Base-by-base conservation (phyloP, 2,888 invertebrate species). In the Apamea anceps region DNA sequence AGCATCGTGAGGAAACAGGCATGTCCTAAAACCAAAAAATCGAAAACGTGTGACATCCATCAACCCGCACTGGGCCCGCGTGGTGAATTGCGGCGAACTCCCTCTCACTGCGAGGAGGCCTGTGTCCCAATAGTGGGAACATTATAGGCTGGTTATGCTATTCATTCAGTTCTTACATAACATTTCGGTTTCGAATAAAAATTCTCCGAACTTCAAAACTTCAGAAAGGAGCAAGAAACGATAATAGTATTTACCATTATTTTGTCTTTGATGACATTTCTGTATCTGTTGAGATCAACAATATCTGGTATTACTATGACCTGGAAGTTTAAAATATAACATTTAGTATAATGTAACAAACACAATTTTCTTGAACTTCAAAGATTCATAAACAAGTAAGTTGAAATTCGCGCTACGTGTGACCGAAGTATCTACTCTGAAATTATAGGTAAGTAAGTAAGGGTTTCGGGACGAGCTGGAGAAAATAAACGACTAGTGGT, bases 191-290 rank as follows among this genome's bases (percentile, higher is more conserved):
- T 37, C 48, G 18, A 32, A 57, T 45, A 21, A 32, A 18, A 54
- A 45, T 45, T 21, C 13, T 28, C 13, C 10, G 12, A 65, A 21
- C 13, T 10, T 60, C 10, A 45, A n/a, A 15, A 8, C n/a, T 8
- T 21, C 10, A 75, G n/a, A 45, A 66, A 81, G 2, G 0, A 54
- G 6, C 18, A 13, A 51, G 15, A 42, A 67, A 37, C 4, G 18
- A 32, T 51, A 66, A 42, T 32, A 25, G 37, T 32, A 79, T 84
- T 92, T 91, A 95, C 96, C 95, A 95, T 92, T 62, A 96, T 95
- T 90, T 96, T 96, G 79, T 96, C 96, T 76, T 89, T 93, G 25
- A 96, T 93, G 13, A 96, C 95, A 13, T 89, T 87, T 10, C 88
- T 85, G 77, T 93, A 95, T 0, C 60, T 75, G 2, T 92, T 84